Evolutionary conservation across 2,888 invertebrate species (phyloP), one percentile per base, ranked within the genome.

Genomic region (Agrochola lychnidis): DNA sequence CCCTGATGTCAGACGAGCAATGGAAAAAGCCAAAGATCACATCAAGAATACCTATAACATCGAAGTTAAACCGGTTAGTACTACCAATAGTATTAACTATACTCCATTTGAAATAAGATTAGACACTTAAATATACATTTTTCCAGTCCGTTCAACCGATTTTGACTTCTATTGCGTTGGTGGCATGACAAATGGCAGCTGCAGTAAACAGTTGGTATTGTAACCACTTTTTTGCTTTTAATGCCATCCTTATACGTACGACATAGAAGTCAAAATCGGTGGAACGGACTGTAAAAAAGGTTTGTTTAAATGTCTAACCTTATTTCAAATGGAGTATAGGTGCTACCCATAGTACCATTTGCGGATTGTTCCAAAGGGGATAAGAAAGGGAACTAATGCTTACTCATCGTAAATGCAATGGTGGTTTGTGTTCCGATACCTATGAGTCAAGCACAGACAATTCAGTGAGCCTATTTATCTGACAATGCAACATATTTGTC

Each of bases 31-130:
- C 3, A 95, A 96, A 63, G 89, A 92, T 30, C 96, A 97, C 87
- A 94, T 98, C 4, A 95, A 97, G 85, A 92, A 93, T 7, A 96
- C 95, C 0, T 96, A 97, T 80, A 97, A 97, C 64, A 93, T 97
- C 70, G 96, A 96, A 90, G 97, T 97, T 19, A 94, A 97, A 89
- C 97, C 97, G 92, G 97, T 98, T 74, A 81, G 87, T 81, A n/a
- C 30, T 42, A 30, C 7, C 30, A 30, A 64, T 22, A 22, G 22
- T 53, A n/a, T 53, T 51, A 19, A 51, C 19, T 22, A n/a, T n/a
- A n/a, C n/a, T n/a, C n/a, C n/a, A n/a, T n/a, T n/a, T n/a, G n/a
- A n/a, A n/a, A n/a, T n/a, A n/a, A n/a, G n/a, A n/a, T n/a, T n/a
- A n/a, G n/a, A n/a, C n/a, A n/a, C n/a, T n/a, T n/a, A n/a, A n/a